Percentiles rank a stretch among this genome's conserved stretches.
These are phyloP conservation scores for Huso huso DNA, from an alignment of 2,797 vertebrate genomes.

Conservation along the genomic window DNA sequence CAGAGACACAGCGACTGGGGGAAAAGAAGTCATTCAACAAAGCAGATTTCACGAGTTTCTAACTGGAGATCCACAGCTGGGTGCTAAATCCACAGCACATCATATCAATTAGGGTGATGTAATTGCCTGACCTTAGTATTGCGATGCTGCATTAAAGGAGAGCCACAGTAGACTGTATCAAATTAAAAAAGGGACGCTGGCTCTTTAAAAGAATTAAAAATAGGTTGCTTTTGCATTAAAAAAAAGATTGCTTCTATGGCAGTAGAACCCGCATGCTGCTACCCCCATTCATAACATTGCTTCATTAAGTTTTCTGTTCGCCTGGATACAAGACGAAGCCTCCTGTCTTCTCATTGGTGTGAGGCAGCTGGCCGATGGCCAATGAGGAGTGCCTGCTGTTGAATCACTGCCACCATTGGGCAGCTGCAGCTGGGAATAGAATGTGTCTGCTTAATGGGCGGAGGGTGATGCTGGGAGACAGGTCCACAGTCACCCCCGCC, in stretches of 20 bases:
- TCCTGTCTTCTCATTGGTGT: conserved; percentile 53
- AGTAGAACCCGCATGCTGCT: conserved; percentile 35
- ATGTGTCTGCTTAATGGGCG: conserved; percentile 36
- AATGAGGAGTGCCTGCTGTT: conserved; percentile 40
- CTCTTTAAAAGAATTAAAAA: background rate
- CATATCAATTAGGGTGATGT: too few species aligned
- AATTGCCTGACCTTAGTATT: too few species aligned
- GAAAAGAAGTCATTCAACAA: too few species aligned
- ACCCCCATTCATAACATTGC: conserved; percentile 41
- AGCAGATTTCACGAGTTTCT: too few species aligned
- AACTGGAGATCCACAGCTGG: too few species aligned
- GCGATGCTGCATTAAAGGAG: too few species aligned
- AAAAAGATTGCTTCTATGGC: conserved; percentile 1
- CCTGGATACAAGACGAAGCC: conserved; percentile 61
- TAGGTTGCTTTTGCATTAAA: background rate
- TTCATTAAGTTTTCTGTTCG: conserved; percentile 37
- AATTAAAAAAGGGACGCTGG: background rate
- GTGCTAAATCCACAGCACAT: too few species aligned
- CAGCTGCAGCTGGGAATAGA: conserved; percentile 49
- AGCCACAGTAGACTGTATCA: too few species aligned
- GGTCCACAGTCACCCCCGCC: too few species aligned
- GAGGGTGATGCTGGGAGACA: too few species aligned
- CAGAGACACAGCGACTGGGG: too few species aligned
- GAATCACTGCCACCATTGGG: conserved; percentile 44
- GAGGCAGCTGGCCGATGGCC: conserved; percentile 37